phyloP scores from a whole-genome alignment of 2,113 vertebrate species.

The Chlamydotis undulata region DNA sequence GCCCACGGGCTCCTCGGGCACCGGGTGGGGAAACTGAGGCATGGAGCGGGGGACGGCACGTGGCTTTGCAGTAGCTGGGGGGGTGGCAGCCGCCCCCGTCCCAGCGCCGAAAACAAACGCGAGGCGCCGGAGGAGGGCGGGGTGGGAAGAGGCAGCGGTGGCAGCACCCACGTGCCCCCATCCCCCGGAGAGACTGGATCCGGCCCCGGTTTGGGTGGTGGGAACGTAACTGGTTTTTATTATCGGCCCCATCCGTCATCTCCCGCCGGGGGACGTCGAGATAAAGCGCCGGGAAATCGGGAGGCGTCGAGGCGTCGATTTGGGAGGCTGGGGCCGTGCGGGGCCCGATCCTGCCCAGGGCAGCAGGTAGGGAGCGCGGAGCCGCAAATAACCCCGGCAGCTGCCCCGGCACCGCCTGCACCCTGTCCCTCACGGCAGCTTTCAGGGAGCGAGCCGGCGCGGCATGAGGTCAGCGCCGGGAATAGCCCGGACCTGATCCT shows the following conservation, averaged over 20 bases:
- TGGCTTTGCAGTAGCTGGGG: background rate
- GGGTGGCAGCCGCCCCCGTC: too few species aligned
- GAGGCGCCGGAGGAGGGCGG: fast-evolving
- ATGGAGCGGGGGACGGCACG: fast-evolving
- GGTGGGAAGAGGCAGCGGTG: background rate
- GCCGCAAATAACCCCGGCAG: background rate
- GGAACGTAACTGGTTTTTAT: background rate
- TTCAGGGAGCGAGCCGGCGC: background rate
- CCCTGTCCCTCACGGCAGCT: background rate
- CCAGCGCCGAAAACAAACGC: fast-evolving
- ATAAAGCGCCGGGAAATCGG: background rate
- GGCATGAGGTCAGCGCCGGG: background rate
- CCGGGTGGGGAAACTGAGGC: background rate
- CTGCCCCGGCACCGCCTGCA: background rate
- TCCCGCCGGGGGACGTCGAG: background rate
- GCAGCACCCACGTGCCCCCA: background rate
- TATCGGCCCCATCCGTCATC: background rate
- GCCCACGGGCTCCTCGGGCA: fast-evolving
- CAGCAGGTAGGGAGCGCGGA: fast-evolving
- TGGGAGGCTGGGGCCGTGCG: background rate
- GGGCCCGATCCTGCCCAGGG: background rate
- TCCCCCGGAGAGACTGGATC: fast-evolving
- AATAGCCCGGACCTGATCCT: background rate
- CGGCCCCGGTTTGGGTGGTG: fast-evolving
- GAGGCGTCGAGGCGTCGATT: background rate